A percentile compares a stretch with the other conserved stretches of the same genome.
Conservation (phyloP, 1,140 invertebrate species). For the Philaenus spumarius region DNA sequence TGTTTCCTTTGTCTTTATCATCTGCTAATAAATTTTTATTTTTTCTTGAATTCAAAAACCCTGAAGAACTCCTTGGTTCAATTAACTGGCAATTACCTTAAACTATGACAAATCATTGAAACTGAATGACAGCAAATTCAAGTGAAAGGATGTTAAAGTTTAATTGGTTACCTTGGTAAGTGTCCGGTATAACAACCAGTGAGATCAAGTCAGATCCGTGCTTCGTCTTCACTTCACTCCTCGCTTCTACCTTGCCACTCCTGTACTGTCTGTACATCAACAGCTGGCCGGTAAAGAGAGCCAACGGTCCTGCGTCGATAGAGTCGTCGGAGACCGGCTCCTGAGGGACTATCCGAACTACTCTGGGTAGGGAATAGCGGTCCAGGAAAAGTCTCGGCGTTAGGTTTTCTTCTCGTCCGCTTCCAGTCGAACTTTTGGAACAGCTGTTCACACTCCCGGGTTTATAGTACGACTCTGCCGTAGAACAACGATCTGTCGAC, state of each 20-base stretch:
- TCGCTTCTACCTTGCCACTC: slow-evolving; percentile 26
- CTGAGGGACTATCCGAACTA: slow-evolving; percentile 23
- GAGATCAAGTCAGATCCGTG: slow-evolving; percentile 12
- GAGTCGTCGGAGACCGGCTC: slow-evolving; percentile 21
- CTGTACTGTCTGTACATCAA: slow-evolving; percentile 26
- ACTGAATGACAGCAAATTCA: too few species aligned
- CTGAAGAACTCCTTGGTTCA: too few species aligned
- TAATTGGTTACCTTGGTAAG: slow-evolving; percentile 24
- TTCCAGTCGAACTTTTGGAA: neutral
- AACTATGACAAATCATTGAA: too few species aligned
- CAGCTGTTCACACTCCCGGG: slow-evolving; percentile 8
- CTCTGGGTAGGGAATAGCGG: neutral
- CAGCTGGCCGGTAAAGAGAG: slow-evolving; percentile 19
- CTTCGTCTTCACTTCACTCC: slow-evolving; percentile 14
- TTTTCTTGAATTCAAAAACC: too few species aligned
- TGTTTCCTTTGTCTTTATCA: too few species aligned
- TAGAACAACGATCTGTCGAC: slow-evolving; percentile 1
- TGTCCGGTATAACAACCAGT: slow-evolving; percentile 24
- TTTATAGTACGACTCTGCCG: slow-evolving; percentile 1
- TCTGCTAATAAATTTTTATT: too few species aligned
- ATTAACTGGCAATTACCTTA: too few species aligned
- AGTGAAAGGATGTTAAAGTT: too few species aligned
- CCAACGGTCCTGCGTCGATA: slow-evolving; percentile 14
- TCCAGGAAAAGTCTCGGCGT: slow-evolving; percentile 4
- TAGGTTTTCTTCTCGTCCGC: neutral